These are phyloP conservation scores for Scelioninae gen. 2 DNA, from an alignment of 2,888 invertebrate species.

Conservation along the genomic window DNA sequence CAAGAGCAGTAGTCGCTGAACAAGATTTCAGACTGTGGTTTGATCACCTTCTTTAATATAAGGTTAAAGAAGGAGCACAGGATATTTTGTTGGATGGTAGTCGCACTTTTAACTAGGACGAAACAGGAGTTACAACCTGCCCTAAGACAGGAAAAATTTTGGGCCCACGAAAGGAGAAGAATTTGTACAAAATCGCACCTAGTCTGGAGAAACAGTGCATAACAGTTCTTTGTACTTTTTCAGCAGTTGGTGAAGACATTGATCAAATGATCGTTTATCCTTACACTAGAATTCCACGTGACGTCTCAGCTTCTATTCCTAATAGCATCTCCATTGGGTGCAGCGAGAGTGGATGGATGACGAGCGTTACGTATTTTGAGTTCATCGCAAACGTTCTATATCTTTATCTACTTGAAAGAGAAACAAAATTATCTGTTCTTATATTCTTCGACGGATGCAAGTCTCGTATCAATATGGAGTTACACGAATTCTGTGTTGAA, in stretches of 20 bases:
- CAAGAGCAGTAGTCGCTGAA: conserved; percentile 58
- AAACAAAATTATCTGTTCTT: conserved; percentile 62
- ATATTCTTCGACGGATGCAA: conserved; percentile 65
- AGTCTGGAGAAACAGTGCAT: conserved; percentile 49
- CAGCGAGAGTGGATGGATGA: conserved; percentile 70
- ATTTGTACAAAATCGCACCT: conserved; percentile 47
- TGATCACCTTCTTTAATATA: too few species aligned
- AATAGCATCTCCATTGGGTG: conserved; percentile 64
- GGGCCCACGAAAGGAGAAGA: conserved; percentile 34
- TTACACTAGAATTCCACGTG: conserved; percentile 59
- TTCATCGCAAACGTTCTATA: conserved; percentile 68
- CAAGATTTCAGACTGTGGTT: conserved; percentile 43
- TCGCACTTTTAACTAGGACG: conserved; percentile 57
- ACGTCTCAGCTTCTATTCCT: conserved; percentile 56
- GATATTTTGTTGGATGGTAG: conserved; percentile 47
- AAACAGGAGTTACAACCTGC: conserved; percentile 49
- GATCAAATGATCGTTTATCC: conserved; percentile 33
- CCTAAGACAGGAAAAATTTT: conserved; percentile 49
- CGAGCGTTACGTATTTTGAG: conserved; percentile 68
- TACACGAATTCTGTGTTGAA: conserved; percentile 63
- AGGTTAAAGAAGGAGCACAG: too few species aligned
- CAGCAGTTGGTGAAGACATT: conserved; percentile 9
- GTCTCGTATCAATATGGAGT: conserved; percentile 63
- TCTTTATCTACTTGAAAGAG: conserved; percentile 62
- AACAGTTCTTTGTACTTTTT: conserved; percentile 31